Conservation (phyloP, 2,797 vertebrate genomes). For the Carduelis carduelis region DNA sequence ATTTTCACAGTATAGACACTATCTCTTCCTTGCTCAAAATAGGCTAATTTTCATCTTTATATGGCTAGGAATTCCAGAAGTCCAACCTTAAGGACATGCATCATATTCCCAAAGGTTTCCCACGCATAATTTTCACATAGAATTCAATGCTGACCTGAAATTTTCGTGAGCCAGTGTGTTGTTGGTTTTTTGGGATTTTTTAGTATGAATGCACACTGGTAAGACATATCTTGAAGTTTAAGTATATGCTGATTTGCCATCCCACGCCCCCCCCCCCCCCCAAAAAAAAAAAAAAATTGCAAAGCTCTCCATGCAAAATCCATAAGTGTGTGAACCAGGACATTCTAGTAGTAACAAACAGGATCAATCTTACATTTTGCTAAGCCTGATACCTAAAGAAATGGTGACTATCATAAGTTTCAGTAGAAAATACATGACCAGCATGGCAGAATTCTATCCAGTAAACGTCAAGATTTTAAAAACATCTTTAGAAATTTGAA, state of each 20-base stretch:
- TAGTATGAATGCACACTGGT: neutral
- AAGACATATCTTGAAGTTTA: neutral
- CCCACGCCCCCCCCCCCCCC: accelerated
- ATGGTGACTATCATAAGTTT: neutral
- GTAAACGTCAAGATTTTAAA: neutral
- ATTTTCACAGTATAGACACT: neutral
- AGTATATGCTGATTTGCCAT: neutral
- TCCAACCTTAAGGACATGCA: neutral
- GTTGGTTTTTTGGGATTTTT: accelerated
- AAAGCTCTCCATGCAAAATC: neutral
- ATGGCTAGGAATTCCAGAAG: neutral
- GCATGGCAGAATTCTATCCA: neutral
- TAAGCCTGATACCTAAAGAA: neutral
- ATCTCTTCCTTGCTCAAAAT: neutral
- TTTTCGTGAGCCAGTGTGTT: neutral
- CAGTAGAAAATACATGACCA: neutral
- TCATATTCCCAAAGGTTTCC: neutral
- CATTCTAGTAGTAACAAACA: neutral
- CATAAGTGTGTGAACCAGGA: neutral
- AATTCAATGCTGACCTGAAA: neutral
- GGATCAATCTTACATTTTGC: neutral
- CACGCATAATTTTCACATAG: neutral
- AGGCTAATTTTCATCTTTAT: neutral
- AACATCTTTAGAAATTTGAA: neutral
- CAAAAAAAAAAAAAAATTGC: neutral